Conservation (phyloP, 2,888 invertebrate species). For the Rotaria sp. region DNA sequence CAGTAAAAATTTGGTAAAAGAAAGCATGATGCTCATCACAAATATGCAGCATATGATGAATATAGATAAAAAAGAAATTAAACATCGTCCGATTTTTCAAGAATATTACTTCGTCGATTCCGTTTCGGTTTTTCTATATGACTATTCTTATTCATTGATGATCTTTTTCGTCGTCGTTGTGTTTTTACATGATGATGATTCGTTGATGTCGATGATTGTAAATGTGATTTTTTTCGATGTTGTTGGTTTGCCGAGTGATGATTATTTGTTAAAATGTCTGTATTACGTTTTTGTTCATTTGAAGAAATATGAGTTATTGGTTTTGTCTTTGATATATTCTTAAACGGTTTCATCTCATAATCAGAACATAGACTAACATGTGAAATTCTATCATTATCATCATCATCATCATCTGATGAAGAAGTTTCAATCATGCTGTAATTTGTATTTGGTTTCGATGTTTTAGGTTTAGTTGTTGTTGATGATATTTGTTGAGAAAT, state of each 20-base stretch:
- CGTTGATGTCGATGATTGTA: not conserved
- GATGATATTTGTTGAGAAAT: not conserved
- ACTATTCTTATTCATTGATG: not conserved
- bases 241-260: too few relatives aligned
- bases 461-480: not conserved
- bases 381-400: too few relatives aligned
- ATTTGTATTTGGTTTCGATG: not conserved
- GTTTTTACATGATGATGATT: not conserved
- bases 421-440: not conserved
- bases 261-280: too few relatives aligned
- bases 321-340: not conserved
- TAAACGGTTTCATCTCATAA: not conserved
- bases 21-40: not conserved
- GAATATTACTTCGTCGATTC: not conserved
- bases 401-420: not conserved
- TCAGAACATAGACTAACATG: not conserved
- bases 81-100: not conserved
- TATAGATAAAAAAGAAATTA: not conserved
- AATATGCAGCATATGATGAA: not conserved
- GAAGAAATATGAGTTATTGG: not conserved
- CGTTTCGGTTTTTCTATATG: not conserved
- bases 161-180: not conserved
- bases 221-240: not conserved
- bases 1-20: not conserved
- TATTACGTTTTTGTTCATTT: not conserved